Conservation (phyloP, 2,113 vertebrate species). For the Eurypyga helias region DNA sequence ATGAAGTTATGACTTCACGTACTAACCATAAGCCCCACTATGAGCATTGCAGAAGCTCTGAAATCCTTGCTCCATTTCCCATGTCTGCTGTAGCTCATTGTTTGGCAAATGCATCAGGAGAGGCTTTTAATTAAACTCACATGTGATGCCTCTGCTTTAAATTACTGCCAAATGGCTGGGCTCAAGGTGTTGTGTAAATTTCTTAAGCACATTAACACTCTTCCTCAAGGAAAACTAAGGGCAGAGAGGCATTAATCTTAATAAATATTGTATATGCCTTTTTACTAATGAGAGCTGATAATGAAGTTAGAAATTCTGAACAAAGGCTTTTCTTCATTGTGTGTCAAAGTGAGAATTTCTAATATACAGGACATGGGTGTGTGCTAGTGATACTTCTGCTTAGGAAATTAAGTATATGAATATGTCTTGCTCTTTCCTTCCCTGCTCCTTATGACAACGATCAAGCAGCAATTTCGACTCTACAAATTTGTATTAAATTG, state of each 20-base stretch:
- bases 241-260: not conserved
- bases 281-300: not conserved
- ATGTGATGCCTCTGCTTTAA: not conserved
- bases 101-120: slow-evolving; percentile 15
- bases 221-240: not conserved
- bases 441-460: not conserved
- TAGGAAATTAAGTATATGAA: not conserved
- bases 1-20: not conserved
- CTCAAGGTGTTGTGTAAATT: not conserved
- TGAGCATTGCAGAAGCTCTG: not conserved
- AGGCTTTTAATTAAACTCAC: slow-evolving; percentile 61
- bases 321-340: not conserved
- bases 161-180: slow-evolving; percentile 9
- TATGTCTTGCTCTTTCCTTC: not conserved
- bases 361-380: not conserved
- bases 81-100: slow-evolving; percentile 13
- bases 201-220: not conserved
- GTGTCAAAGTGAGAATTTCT: not conserved
- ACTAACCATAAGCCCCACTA: not conserved
- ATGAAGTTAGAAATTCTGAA: not conserved
- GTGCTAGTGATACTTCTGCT: not conserved
- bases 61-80: not conserved
- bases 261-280: not conserved
- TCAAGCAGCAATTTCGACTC: not conserved
- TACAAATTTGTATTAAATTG: not conserved